Evolutionary conservation across 1,140 invertebrate genomes (phyloP).

Genomic region (Propsilocerus akamusi): DNA sequence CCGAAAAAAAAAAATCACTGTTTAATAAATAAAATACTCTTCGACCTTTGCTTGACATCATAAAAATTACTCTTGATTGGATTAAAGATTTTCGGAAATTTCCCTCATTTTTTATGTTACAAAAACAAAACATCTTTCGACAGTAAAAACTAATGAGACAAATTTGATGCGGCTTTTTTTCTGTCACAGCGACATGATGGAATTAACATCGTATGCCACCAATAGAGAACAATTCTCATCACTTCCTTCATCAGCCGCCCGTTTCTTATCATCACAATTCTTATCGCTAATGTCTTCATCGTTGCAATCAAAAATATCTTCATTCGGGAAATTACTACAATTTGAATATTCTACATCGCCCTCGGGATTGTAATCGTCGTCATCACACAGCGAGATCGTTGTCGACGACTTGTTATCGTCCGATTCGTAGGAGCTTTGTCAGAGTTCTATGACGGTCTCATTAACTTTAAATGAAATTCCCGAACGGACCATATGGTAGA

Average conservation of each 20-base stretch:
- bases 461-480: background rate
- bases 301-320: background rate
- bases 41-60: too few species aligned
- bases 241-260: constrained; percentile 20
- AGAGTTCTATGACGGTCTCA: constrained; percentile 1
- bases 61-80: too few species aligned
- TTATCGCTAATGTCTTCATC: background rate
- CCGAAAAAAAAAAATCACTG: too few species aligned
- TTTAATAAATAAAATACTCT: too few species aligned
- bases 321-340: constrained; percentile 4
- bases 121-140: too few species aligned
- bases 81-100: too few species aligned
- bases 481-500: background rate
- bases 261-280: constrained; percentile 9
- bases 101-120: too few species aligned
- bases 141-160: background rate
- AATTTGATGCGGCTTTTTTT: background rate
- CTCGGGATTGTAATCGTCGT: background rate
- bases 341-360: background rate
- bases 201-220: constrained; percentile 25
- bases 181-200: constrained; percentile 25
- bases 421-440: background rate
- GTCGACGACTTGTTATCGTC: background rate
- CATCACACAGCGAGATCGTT: background rate
- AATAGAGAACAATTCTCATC: constrained; percentile 25